phyloP scores from a whole-genome alignment of 2,888 invertebrate species.

The Esperia sulphurella region DNA sequence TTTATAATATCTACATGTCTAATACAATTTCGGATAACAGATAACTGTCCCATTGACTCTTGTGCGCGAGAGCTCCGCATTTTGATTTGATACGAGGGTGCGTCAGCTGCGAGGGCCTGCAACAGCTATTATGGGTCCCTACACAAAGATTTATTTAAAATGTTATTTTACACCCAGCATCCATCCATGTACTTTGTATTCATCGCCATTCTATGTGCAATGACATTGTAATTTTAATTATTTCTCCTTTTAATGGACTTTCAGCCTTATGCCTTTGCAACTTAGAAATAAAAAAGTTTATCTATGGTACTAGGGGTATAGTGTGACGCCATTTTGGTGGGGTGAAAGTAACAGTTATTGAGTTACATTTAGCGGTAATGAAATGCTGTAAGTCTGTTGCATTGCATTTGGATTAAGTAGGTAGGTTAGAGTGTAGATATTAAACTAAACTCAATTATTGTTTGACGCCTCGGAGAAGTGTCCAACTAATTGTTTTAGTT shows the following conservation, averaged over 20 bases:
- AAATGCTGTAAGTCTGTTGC: constrained; percentile 24
- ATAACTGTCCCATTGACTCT: constrained; percentile 39
- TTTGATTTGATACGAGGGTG: constrained; percentile 67
- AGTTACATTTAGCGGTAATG: constrained; percentile 61
- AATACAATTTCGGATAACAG: too few species aligned
- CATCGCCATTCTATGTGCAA: constrained; percentile 51
- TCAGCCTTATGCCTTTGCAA: constrained; percentile 29
- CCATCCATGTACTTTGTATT: constrained; percentile 55
- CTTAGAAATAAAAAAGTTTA: constrained; percentile 8
- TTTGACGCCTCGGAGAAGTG: too few species aligned
- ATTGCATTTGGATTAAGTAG: not conserved
- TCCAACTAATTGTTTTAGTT: too few species aligned
- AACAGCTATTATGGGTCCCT: constrained; percentile 72
- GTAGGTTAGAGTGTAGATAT: not conserved
- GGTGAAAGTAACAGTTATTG: constrained; percentile 51
- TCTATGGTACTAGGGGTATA: constrained; percentile 19
- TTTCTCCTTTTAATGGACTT: constrained; percentile 33
- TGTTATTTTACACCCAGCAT: constrained; percentile 74
- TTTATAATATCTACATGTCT: too few species aligned
- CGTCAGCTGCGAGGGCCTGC: constrained; percentile 59
- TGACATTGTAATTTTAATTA: constrained; percentile 48
- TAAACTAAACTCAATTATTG: too few species aligned
- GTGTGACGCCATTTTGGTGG: constrained; percentile 62
- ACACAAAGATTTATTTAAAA: constrained; percentile 77
- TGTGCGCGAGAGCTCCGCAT: constrained; percentile 45